phyloP scores from a whole-genome alignment of 1,140 invertebrate genomes.

The Bombus impatiens region DNA sequence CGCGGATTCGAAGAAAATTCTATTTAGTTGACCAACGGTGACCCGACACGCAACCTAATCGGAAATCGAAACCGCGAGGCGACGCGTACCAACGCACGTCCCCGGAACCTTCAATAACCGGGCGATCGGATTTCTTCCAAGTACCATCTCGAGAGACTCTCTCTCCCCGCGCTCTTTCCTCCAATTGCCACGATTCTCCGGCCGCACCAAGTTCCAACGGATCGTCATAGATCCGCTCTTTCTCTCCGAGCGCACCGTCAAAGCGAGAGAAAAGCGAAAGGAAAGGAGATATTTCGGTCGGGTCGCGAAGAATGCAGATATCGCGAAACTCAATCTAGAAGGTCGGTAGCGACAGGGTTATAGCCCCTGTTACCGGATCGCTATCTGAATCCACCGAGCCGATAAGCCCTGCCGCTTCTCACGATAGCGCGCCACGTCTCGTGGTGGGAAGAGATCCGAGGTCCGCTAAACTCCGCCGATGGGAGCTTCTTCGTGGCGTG shows the following conservation, averaged over 20 bases:
- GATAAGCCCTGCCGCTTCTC: constrained; percentile 72
- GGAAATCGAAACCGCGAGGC: not conserved
- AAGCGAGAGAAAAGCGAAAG: not conserved
- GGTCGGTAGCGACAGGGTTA: constrained; percentile 72
- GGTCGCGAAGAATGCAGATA: constrained; percentile 62
- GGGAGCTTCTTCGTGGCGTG: too few species aligned
- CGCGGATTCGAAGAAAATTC: not conserved
- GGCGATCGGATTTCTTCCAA: constrained; percentile 68
- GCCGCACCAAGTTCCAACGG: too few species aligned
- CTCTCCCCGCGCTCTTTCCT: not conserved
- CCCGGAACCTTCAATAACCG: not conserved
- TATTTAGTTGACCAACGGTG: not conserved
- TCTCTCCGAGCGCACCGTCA: not conserved
- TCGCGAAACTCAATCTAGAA: constrained; percentile 75
- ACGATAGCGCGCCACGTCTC: constrained; percentile 56
- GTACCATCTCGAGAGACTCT: constrained; percentile 31
- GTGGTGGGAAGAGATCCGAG: constrained; percentile 17
- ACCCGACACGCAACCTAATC: not conserved
- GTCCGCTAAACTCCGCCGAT: not conserved
- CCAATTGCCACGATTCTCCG: too few species aligned
- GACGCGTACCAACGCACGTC: not conserved
- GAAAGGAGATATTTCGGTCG: constrained; percentile 28
- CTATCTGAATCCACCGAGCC: constrained; percentile 69
- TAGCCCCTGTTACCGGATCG: constrained; percentile 71
- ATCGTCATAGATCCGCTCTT: not conserved